Conservation (phyloP, 2,797 vertebrate species). For the Acomys russatus region DNA sequence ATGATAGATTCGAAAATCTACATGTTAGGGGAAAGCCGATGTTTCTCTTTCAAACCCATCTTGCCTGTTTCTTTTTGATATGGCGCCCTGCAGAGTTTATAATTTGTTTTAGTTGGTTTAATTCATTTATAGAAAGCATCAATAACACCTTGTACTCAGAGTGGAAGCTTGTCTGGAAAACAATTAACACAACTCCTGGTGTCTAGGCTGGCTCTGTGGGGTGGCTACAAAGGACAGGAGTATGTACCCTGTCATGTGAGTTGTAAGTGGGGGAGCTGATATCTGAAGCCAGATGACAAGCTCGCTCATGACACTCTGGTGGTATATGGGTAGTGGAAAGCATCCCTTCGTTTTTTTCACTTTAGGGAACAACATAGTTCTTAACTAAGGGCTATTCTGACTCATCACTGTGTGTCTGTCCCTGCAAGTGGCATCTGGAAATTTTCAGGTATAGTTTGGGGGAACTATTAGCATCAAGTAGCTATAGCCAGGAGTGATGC, state of each 20-base stretch:
- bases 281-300: not conserved
- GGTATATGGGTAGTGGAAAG: not conserved
- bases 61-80: slow-evolving; percentile 58
- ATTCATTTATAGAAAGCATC: slow-evolving; percentile 56
- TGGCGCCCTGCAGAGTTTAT: slow-evolving; percentile 14
- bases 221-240: not conserved
- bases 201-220: not conserved
- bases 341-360: not conserved
- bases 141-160: slow-evolving; percentile 4
- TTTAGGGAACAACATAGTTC: not conserved
- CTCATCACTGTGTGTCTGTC: not conserved
- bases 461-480: not conserved
- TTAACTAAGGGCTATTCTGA: not conserved
- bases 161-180: not conserved
- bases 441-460: not conserved
- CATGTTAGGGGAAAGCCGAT: not conserved
- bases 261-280: not conserved
- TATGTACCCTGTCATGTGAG: not conserved
- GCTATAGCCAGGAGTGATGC: not conserved
- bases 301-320: not conserved
- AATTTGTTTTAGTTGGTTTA: slow-evolving; percentile 55
- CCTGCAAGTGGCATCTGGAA: not conserved
- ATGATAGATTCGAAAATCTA: slow-evolving; percentile 15
- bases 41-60: slow-evolving; percentile 51
- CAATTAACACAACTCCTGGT: not conserved